Conservation (phyloP, 2,888 invertebrate species). For the Parnassius smintheus region DNA sequence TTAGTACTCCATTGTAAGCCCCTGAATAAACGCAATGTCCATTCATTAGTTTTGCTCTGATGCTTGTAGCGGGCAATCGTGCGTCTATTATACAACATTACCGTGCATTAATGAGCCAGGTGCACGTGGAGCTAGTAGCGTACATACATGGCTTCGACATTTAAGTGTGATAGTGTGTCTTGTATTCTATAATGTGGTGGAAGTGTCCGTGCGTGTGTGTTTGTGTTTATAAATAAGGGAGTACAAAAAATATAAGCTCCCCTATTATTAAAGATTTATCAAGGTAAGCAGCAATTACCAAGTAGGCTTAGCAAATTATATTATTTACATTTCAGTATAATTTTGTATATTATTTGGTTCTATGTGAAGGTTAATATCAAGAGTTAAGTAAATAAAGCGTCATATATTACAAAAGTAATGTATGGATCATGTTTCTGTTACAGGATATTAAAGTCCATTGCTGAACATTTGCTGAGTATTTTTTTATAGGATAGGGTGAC, state of each 20-base stretch:
- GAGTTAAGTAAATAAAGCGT: too few species aligned
- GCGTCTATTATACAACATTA: not conserved
- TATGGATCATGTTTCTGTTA: too few species aligned
- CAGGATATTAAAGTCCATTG: too few species aligned
- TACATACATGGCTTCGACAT: not conserved
- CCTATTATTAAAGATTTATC: not conserved
- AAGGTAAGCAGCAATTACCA: not conserved
- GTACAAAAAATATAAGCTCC: too few species aligned
- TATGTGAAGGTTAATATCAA: too few species aligned
- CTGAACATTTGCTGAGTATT: too few species aligned
- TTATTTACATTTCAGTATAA: too few species aligned
- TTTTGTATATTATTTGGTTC: too few species aligned
- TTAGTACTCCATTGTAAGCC: not conserved
- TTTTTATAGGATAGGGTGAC: too few species aligned
- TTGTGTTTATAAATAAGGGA: too few species aligned
- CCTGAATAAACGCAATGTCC: not conserved
- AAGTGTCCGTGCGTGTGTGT: not conserved
- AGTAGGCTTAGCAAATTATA: not conserved
- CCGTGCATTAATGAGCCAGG: not conserved
- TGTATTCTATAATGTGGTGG: not conserved
- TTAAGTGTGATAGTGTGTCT: not conserved
- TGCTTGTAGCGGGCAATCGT: conserved; percentile 1
- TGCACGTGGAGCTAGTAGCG: not conserved
- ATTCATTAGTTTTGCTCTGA: not conserved
- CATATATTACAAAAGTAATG: too few species aligned